Base-by-base conservation (phyloP, 2,888 invertebrate genomes). In the Crioceris asparagi region DNA sequence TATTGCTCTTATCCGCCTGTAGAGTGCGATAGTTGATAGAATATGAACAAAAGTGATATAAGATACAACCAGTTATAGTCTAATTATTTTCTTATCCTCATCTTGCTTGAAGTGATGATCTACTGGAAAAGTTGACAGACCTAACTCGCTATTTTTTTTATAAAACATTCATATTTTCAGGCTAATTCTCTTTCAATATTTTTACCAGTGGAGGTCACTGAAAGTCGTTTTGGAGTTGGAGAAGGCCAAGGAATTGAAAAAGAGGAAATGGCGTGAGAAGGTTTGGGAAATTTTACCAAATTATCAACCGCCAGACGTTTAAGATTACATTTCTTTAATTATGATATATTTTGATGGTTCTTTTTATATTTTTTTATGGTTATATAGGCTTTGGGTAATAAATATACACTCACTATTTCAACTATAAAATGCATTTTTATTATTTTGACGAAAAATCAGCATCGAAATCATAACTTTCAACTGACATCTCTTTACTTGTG, bases 271-370 rank as follows among this genome's bases (percentile, higher is more conserved):
- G 81, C 67, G 81, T 32, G 67, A 76, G 54, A 80, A 78, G 62
- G 81, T 82, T 8, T 71, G 77, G 64, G 76, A 79, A 61, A 71
- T 82, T 29, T 64, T 82, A 36, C 81, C 81, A 0, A 80, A 82
- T 57, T 82, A 77, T 54, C 66, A 65, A 33, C 80, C 80, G 2
- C 68, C 51, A 8, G 39, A 42, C 35, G 14, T 38, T 27, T 44
- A 29, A 33, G 17, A 21, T 16, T 15, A 21, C 10, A 14, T 12
- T 17, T 29, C 29, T 29, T 29, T 10, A 18, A 26, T n/a, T 29
- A 29, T 35, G 18, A 10, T 29, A 17, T 8, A 8, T 26, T 27
- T 8, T 14, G 10, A 10, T 29, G 15, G 17, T 27, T 21, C 17
- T 23, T 36, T 36, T 12, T 18, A 17, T 18, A 18, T 7, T 21